Evolutionary conservation across 2,888 invertebrate genomes (phyloP), one percentile per base, ranked within the genome.

Genomic region (Hirtodrosophila duncani): DNA sequence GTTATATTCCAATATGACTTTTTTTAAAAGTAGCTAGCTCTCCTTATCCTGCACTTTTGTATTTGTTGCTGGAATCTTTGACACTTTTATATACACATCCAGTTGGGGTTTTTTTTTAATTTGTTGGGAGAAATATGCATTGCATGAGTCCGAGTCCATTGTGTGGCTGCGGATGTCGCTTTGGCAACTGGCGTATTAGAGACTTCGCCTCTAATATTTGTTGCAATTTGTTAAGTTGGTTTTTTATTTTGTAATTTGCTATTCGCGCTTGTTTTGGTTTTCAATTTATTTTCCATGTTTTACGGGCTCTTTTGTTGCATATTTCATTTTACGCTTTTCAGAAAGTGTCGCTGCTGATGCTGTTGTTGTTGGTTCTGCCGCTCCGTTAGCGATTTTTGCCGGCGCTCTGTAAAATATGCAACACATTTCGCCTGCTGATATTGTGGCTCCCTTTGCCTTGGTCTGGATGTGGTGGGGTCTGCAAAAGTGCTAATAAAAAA

Each of bases 141-240:
- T n/a, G n/a, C n/a, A n/a, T n/a, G n/a, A n/a, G n/a, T n/a, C n/a
- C n/a, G n/a, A 52, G 57, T 38, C 60, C 60, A 61, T 69, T 64
- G 58, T 58, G 33, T 48, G 45, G 41, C 30, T 67, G 43, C 56
- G 41, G 57, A 53, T 67, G 56, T n/a, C 31, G 58, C 66, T 80
- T 80, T n/a, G n/a, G n/a, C n/a, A n/a, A n/a, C n/a, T n/a, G n/a
- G n/a, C n/a, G n/a, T n/a, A n/a, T n/a, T n/a, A n/a, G n/a, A 62
- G 61, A 78, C 77, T 78, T 81, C 74, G 75, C 52, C 41, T 78
- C 67, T 78, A 75, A 75, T 75, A 75, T 81, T 61, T 66, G 66
- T 43, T 64, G 74, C 74, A 75, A 75, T 75, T 75, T 75, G 74
- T 75, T 78, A 81, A 74, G 69, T 29, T 23, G 17, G 20, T 7